Percentiles rank a stretch among this genome's conserved stretches.
Conservation (phyloP, 1,140 invertebrate species). For the Stegodyphus dumicola region DNA sequence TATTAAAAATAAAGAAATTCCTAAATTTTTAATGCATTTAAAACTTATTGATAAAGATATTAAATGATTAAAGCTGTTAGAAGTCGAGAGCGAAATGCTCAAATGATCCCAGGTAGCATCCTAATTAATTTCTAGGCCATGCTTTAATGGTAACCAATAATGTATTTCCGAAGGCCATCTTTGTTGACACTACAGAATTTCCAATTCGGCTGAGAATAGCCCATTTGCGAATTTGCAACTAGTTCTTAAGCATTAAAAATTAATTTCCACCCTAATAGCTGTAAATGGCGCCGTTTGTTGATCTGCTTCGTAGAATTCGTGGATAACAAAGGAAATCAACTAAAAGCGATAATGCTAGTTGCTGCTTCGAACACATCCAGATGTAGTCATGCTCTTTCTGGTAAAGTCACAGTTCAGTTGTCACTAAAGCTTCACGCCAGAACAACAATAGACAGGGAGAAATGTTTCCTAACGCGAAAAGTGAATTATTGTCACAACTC, state of each 20-base stretch:
- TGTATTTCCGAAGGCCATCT: too few species aligned
- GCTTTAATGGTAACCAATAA: too few species aligned
- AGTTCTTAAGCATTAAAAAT: background rate
- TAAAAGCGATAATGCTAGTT: constrained; percentile 47
- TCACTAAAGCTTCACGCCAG: constrained; percentile 23
- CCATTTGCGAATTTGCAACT: background rate
- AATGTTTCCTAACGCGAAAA: constrained; percentile 7
- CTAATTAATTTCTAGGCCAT: too few species aligned
- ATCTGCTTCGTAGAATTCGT: constrained; percentile 44
- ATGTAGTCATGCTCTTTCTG: constrained; percentile 30
- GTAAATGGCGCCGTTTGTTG: constrained; percentile 37
- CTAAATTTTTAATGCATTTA: too few species aligned
- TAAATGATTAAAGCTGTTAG: too few species aligned
- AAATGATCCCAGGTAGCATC: too few species aligned
- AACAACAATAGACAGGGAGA: constrained; percentile 33
- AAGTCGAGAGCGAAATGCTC: too few species aligned
- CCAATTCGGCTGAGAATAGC: too few species aligned
- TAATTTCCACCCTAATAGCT: constrained; percentile 21
- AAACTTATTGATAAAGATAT: too few species aligned
- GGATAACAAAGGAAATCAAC: constrained; percentile 46
- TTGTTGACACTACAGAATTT: too few species aligned
- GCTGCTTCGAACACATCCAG: constrained; percentile 29
- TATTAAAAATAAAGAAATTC: too few species aligned
- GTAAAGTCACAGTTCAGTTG: constrained; percentile 50
- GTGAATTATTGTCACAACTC: constrained; percentile 6